These are phyloP conservation scores for Astropecten irregularis DNA, from an alignment of 53 echinoderm and acorn worm species.

Conservation along the genomic window DNA sequence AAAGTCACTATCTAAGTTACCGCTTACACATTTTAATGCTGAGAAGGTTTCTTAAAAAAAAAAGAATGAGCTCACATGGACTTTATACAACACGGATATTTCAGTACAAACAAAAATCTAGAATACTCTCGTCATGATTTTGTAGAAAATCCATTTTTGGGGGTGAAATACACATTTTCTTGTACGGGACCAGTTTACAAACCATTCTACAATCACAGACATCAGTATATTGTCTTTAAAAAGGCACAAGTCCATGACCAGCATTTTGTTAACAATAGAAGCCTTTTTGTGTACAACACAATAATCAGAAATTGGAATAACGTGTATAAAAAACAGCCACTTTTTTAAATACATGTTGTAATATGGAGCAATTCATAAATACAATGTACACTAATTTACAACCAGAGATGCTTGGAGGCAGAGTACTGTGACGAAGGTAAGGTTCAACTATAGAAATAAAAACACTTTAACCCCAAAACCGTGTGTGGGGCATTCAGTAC, in stretches of 20 bases:
- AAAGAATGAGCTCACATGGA: too few relatives aligned
- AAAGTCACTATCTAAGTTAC: too few relatives aligned
- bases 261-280: constrained; percentile 20
- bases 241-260: constrained; percentile 53
- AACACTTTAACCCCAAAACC: not conserved
- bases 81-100: too few relatives aligned
- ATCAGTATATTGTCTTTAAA: constrained; percentile 2
- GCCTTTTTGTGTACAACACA: constrained; percentile 24
- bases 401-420: not conserved
- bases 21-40: too few relatives aligned
- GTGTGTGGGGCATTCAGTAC: not conserved
- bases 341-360: not conserved
- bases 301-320: not conserved
- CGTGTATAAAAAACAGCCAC: not conserved
- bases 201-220: not conserved
- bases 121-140: too few relatives aligned
- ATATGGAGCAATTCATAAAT: not conserved
- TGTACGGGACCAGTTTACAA: not conserved
- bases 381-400: not conserved
- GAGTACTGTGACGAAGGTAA: too few relatives aligned
- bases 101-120: too few relatives aligned
- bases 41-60: too few relatives aligned
- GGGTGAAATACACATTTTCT: too few relatives aligned
- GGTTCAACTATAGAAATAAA: not conserved
- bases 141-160: too few relatives aligned